Base-by-base conservation (phyloP, 2,888 invertebrate species). In the Lacanobia wlatinum region DNA sequence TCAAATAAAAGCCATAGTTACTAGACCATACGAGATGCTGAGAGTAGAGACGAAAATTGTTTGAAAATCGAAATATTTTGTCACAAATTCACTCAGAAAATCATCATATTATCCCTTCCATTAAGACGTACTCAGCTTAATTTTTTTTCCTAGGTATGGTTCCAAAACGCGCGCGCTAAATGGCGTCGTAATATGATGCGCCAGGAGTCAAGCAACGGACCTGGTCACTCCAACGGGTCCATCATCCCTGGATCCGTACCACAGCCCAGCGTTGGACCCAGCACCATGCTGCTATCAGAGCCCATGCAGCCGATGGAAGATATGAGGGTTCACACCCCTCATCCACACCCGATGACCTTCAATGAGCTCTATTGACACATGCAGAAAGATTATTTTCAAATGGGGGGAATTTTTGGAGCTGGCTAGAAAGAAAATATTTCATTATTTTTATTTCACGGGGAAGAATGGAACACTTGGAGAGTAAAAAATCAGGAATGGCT, bases 161-260 rank as follows among this genome's bases (percentile, higher is more conserved):
- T 99, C 94, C 99, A 99, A 97, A 99, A 99, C 92, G 99, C 99
- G 0, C 97, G 99, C 66, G 99, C 99, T 52, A 99, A 99, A 96
- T 99, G 99, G 98, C 97, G 99, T 83, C 97, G 99, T 66, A 99
- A 98, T 93, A 97, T 98, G 92, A 98, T 98, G 98, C 96, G 98
- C 64, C 98, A 98, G 90, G 98, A 98, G 90, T 89, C 95, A 0
- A 94, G 91, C 87, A 88, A 73, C 64, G 83, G 83, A 7, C 81
- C 89, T 0, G 88, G 89, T 0, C 94, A 90, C 67, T 74, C 88
- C 28, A 94, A 93, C 62, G 92, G 93, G 0, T 69, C 86, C 16
- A 78, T 94, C 6, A 82, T 91, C 2, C 80, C 90, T 14, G 88
- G 89, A 0, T 78, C 89, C 0, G 67, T 85, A 0, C 28, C 85